These are phyloP conservation scores for Ips typographus DNA, from an alignment of 1,140 invertebrate species.

Conservation along the genomic window DNA sequence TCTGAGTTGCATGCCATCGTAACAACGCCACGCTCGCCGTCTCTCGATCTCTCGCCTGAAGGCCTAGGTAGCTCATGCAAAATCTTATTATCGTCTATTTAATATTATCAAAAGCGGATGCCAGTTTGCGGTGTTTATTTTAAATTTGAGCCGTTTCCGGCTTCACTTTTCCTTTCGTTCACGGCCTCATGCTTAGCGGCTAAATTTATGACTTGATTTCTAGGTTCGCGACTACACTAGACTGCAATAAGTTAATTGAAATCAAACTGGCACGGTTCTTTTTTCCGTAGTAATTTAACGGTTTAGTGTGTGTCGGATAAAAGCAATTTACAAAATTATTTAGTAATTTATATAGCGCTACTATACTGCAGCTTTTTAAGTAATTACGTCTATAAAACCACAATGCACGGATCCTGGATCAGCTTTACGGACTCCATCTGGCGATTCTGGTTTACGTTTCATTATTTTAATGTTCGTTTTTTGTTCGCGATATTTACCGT, in stretches of 20 bases:
- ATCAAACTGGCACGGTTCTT: too few relatives aligned
- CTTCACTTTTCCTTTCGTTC: slow-evolving; percentile 16
- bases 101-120: slow-evolving; percentile 30
- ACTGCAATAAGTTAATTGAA: too few relatives aligned
- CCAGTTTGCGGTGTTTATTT: slow-evolving; percentile 26
- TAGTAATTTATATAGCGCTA: slow-evolving; percentile 17
- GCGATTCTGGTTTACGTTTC: slow-evolving; percentile 20
- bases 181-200: slow-evolving; percentile 5
- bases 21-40: slow-evolving; percentile 21
- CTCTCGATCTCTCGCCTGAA: slow-evolving; percentile 20
- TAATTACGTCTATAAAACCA: slow-evolving; percentile 30
- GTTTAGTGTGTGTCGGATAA: slow-evolving; percentile 10
- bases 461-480: slow-evolving; percentile 19
- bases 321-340: slow-evolving; percentile 31
- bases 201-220: slow-evolving; percentile 11
- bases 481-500: slow-evolving; percentile 4
- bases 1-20: neutral
- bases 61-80: slow-evolving; percentile 29
- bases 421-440: slow-evolving; percentile 16
- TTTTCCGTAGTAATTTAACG: slow-evolving; percentile 7
- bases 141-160: slow-evolving; percentile 20
- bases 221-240: neutral
- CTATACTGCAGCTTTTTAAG: slow-evolving; percentile 28
- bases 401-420: slow-evolving; percentile 23
- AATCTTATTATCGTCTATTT: slow-evolving; percentile 32